phyloP scores from a whole-genome alignment of 2,797 vertebrate species.

The Periophthalmus magnuspinnatus region DNA sequence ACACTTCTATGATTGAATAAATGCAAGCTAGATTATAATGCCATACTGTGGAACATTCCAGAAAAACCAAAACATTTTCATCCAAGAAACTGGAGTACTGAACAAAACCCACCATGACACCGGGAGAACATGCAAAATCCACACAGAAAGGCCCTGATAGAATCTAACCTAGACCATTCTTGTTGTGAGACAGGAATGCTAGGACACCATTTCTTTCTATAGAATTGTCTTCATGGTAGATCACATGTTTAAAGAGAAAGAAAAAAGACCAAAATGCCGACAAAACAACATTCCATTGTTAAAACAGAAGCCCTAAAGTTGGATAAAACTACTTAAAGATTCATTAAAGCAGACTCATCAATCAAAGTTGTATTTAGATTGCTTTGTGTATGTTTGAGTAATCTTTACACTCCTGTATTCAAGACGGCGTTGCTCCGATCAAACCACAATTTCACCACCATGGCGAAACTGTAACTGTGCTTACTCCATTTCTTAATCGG shows the following conservation, averaged over 20 bases:
- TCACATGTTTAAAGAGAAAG: neutral
- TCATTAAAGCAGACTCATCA: neutral
- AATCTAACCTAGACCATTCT: neutral
- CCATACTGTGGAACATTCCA: too few species aligned
- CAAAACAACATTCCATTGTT: neutral
- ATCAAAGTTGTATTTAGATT: too few species aligned
- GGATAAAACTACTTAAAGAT: neutral
- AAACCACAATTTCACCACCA: too few species aligned
- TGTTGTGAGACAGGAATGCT: too few species aligned
- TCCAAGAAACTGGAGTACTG: neutral
- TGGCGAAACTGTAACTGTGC: too few species aligned
- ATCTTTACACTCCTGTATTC: too few species aligned
- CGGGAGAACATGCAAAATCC: neutral
- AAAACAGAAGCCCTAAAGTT: neutral
- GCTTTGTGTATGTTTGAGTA: too few species aligned
- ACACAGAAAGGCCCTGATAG: neutral
- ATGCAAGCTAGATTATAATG: too few species aligned
- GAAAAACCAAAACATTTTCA: too few species aligned
- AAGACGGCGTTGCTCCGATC: too few species aligned
- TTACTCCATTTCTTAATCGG: too few species aligned
- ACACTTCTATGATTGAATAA: too few species aligned
- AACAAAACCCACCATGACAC: neutral
- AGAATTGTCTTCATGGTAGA: neutral
- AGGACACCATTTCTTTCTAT: neutral
- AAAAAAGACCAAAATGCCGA: neutral